Percentiles rank a stretch among this genome's conserved stretches.
These are phyloP conservation scores for Magallana gigas DNA, from an alignment of 1,140 invertebrate species.

Conservation along the genomic window DNA sequence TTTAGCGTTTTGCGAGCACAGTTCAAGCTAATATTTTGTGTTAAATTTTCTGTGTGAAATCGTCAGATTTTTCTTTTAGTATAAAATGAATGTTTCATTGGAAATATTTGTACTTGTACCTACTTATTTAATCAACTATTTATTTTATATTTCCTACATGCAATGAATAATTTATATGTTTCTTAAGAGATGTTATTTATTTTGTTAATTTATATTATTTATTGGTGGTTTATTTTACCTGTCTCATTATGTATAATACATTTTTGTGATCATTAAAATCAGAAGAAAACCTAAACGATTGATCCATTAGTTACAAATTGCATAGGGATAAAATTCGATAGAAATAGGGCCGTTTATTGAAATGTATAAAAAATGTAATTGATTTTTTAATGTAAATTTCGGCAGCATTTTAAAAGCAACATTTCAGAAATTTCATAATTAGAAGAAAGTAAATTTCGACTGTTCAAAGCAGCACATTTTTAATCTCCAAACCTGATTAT, in stretches of 20 bases:
- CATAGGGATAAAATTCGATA: too few species aligned
- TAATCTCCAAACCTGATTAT: not conserved
- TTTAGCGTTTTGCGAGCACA: not conserved
- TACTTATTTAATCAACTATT: slow-evolving; percentile 15
- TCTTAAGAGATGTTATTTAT: slow-evolving; percentile 22
- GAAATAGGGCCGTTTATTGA: too few species aligned
- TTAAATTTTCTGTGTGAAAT: not conserved
- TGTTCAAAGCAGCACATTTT: too few species aligned
- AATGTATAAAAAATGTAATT: too few species aligned
- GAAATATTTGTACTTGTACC: not conserved
- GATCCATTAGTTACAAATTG: too few species aligned
- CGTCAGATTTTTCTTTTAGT: not conserved
- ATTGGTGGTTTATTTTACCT: not conserved
- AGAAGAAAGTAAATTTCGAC: too few species aligned
- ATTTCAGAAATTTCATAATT: too few species aligned
- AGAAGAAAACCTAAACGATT: too few species aligned
- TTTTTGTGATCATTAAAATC: not conserved
- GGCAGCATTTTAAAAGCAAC: too few species aligned
- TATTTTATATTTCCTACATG: not conserved
- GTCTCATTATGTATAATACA: not conserved
- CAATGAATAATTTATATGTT: not conserved
- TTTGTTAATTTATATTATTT: slow-evolving; percentile 21
- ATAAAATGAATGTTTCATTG: not conserved
- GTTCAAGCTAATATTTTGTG: not conserved
- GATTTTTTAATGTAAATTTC: too few species aligned